A percentile compares a stretch with the other conserved stretches of the same genome.
These are phyloP conservation scores for Psylliodes chrysocephalus DNA, from an alignment of 2,888 invertebrate species.

Conservation along the genomic window DNA sequence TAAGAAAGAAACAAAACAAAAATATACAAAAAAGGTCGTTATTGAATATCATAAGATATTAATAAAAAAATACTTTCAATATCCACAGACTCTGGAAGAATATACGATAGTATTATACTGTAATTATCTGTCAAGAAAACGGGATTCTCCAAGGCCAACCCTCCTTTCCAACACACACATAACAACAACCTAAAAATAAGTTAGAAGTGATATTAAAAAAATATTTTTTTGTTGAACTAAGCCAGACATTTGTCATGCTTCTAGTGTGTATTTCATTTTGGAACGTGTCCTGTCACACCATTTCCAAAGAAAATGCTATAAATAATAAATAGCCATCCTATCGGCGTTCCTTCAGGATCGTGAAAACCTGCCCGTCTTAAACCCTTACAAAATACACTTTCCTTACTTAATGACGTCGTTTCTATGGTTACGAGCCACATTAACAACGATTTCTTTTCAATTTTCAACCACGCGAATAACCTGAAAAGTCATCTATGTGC, in stretches of 20 bases:
- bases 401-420: conserved; percentile 33
- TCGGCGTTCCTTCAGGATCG: neutral
- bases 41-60: too few relatives aligned
- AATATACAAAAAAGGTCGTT: too few relatives aligned
- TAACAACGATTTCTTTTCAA: conserved; percentile 30
- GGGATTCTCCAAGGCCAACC: too few relatives aligned
- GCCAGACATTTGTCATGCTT: neutral
- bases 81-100: too few relatives aligned
- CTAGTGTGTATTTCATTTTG: neutral
- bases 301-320: conserved; percentile 1
- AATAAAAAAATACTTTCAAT: too few relatives aligned
- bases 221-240: too few relatives aligned
- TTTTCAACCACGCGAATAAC: conserved; percentile 18
- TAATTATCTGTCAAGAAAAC: too few relatives aligned
- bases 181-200: too few relatives aligned
- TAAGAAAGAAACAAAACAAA: too few relatives aligned
- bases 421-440: conserved; percentile 29
- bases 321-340: neutral
- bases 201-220: too few relatives aligned
- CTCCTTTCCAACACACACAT: too few relatives aligned
- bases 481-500: neutral
- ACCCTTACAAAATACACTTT: conserved; percentile 13
- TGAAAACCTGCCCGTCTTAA: conserved; percentile 1
- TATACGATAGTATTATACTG: too few relatives aligned
- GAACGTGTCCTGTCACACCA: conserved; percentile 2